Percentiles rank a stretch among this genome's conserved stretches.
Conservation (phyloP, 1,140 invertebrate species). For the Cylas formicarius region DNA sequence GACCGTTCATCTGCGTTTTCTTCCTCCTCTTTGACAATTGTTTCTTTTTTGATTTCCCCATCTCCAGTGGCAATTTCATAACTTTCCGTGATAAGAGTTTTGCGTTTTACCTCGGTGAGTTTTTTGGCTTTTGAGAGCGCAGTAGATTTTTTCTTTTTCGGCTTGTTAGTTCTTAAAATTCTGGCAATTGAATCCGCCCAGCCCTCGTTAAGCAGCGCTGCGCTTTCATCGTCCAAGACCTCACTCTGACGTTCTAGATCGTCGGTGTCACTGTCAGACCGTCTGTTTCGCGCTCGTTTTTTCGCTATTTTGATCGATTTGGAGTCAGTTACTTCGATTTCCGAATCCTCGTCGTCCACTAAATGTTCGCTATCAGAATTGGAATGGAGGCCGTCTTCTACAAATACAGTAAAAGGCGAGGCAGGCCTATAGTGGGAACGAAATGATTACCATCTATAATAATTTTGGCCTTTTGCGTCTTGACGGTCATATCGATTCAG, state of each 20-base stretch:
- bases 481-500: constrained; percentile 4
- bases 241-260: neutral
- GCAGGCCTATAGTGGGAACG: too few species aligned
- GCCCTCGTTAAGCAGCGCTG: constrained; percentile 43
- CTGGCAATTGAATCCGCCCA: constrained; percentile 67
- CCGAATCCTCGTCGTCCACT: neutral
- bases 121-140: constrained; percentile 70
- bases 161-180: constrained; percentile 65
- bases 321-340: neutral
- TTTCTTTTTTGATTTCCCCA: constrained; percentile 43
- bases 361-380: constrained; percentile 4
- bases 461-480: constrained; percentile 8
- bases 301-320: constrained; percentile 3
- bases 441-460: constrained; percentile 6
- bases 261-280: neutral
- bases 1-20: constrained; percentile 34
- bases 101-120: constrained; percentile 49
- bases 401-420: too few species aligned
- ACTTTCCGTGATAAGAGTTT: constrained; percentile 39
- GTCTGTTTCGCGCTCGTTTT: too few species aligned
- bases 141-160: constrained; percentile 64
- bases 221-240: constrained; percentile 16
- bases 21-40: constrained; percentile 37
- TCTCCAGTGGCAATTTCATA: constrained; percentile 48
- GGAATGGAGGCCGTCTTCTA: neutral